A percentile compares a stretch with the other conserved stretches of the same genome.
Conservation (phyloP, 2,797 vertebrate species). For the Siniperca obscura region DNA sequence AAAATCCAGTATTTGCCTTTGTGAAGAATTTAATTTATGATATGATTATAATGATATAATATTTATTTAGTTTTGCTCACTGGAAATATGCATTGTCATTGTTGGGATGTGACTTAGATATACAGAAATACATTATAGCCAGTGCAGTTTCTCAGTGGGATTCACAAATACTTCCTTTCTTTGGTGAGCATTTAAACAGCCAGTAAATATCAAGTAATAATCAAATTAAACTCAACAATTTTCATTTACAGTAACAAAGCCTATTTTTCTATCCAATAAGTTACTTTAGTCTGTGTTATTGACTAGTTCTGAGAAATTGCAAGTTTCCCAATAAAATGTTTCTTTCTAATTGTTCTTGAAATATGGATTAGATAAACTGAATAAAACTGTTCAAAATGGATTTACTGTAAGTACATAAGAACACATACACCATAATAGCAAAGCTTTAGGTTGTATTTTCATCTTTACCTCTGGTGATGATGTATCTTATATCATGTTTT, state of each 20-base stretch:
- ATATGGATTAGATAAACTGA: background rate
- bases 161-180: background rate
- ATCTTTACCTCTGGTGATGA: background rate
- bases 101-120: background rate
- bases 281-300: background rate
- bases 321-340: background rate
- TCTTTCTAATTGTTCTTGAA: background rate
- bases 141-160: background rate
- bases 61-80: background rate
- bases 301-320: background rate
- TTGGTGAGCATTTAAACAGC: background rate
- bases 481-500: background rate
- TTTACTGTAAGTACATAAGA: background rate
- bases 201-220: background rate
- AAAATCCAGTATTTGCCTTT: background rate
- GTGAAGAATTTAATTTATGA: conserved; percentile 28
- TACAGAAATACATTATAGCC: background rate
- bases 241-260: background rate
- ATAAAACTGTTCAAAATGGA: background rate
- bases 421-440: background rate
- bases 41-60: background rate
- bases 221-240: background rate
- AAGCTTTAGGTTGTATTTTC: background rate
- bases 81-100: background rate
- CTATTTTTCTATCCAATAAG: background rate